Percentiles rank a stretch among this genome's conserved stretches.
phyloP scores from a whole-genome alignment of 2,888 invertebrate genomes.

The Reticulitermes lucifugus region DNA sequence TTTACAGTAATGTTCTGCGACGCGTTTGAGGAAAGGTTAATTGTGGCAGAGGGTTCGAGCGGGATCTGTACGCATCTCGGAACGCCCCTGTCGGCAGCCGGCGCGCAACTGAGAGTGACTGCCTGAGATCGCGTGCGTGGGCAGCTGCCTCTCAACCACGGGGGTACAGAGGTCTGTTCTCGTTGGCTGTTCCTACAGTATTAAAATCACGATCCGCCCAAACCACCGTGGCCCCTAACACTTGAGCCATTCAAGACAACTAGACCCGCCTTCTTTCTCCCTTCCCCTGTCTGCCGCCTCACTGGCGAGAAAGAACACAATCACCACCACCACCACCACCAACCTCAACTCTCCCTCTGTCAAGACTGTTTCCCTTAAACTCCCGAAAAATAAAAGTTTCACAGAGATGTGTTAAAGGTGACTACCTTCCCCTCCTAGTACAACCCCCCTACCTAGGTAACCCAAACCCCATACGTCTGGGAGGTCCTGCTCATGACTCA shows the following conservation, averaged over 20 bases:
- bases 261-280: slow-evolving; percentile 46
- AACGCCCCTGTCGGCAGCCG: too few relatives aligned
- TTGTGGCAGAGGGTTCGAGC: too few relatives aligned
- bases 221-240: slow-evolving; percentile 11
- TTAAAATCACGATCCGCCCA: slow-evolving; percentile 26
- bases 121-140: neutral
- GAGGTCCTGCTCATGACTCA: slow-evolving; percentile 62
- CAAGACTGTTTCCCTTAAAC: slow-evolving; percentile 55
- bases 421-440: neutral
- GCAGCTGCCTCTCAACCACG: slow-evolving; percentile 11
- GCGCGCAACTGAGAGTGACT: neutral
- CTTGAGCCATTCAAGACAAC: slow-evolving; percentile 5
- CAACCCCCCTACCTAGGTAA: neutral
- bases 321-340: slow-evolving; percentile 55
- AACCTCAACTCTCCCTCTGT: slow-evolving; percentile 56
- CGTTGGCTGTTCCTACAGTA: slow-evolving; percentile 4
- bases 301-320: slow-evolving; percentile 55
- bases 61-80: neutral
- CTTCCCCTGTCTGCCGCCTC: slow-evolving; percentile 44
- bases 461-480: slow-evolving; percentile 45
- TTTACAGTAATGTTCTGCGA: too few relatives aligned
- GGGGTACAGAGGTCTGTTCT: neutral
- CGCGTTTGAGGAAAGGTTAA: too few relatives aligned
- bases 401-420: neutral
- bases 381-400: slow-evolving; percentile 33